phyloP scores from a whole-genome alignment of 2,888 invertebrate genomes.

The Lacanobia oleracea region DNA sequence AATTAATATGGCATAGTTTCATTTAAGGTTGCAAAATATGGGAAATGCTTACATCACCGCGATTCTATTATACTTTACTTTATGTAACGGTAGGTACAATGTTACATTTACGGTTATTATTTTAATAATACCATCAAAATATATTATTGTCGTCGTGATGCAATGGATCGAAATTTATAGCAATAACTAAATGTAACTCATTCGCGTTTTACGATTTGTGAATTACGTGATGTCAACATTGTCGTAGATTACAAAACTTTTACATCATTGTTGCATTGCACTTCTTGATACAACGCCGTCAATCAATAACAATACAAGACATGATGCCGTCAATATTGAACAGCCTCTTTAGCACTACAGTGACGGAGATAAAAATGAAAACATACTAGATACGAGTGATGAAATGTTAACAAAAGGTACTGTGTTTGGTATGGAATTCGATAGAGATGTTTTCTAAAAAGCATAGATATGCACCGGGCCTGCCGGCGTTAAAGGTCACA shows the following conservation, averaged over 20 bases:
- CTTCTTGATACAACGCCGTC: slow-evolving; percentile 32
- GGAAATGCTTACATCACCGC: slow-evolving; percentile 69
- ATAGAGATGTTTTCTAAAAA: not conserved
- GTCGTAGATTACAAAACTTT: slow-evolving; percentile 40
- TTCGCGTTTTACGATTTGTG: slow-evolving; percentile 46
- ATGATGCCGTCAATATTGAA: slow-evolving; percentile 39
- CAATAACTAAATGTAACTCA: slow-evolving; percentile 56
- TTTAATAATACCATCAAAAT: slow-evolving; percentile 72
- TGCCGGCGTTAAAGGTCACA: not conserved
- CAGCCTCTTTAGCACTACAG: slow-evolving; percentile 27
- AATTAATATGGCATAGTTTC: slow-evolving; percentile 70
- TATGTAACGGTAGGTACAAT: slow-evolving; percentile 63
- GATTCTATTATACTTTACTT: slow-evolving; percentile 65
- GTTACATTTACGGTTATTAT: slow-evolving; percentile 71
- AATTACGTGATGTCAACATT: slow-evolving; percentile 58
- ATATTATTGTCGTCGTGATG: slow-evolving; percentile 64
- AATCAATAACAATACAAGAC: slow-evolving; percentile 25
- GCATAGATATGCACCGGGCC: not conserved
- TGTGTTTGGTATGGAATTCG: not conserved
- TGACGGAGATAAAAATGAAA: slow-evolving; percentile 20
- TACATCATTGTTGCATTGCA: slow-evolving; percentile 42
- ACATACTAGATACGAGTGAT: slow-evolving; percentile 18
- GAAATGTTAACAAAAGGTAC: slow-evolving; percentile 11
- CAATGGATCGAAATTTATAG: slow-evolving; percentile 59
- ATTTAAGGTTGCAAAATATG: slow-evolving; percentile 73